Evolutionary conservation across 2,797 vertebrate species (phyloP).

Genomic region (Sebastes iracundus): DNA sequence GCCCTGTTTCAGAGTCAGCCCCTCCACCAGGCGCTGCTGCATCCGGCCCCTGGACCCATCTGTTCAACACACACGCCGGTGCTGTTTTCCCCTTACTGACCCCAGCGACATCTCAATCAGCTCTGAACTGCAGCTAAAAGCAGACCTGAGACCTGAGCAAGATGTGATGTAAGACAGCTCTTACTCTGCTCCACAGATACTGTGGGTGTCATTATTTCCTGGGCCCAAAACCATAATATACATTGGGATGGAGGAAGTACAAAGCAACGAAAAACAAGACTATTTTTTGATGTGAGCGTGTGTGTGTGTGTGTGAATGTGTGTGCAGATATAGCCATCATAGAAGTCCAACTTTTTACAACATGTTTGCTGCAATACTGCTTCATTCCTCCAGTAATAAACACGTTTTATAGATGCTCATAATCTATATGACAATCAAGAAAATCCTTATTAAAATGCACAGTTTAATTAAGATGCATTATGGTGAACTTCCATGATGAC

Average conservation of each 20-base stretch:
- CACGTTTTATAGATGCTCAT: not conserved
- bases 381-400: not conserved
- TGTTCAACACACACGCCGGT: conserved; percentile 89
- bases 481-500: conserved; percentile 34
- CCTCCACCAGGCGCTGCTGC: conserved; percentile 88
- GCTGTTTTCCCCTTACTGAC: conserved; percentile 93
- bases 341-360: conserved; percentile 3
- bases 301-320: conserved; percentile 70
- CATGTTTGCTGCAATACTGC: not conserved
- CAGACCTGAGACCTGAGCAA: conserved; percentile 15
- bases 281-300: conserved; percentile 64
- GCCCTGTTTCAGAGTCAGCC: conserved; percentile 88
- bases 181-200: not conserved
- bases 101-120: conserved; percentile 15
- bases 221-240: not conserved
- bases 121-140: conserved; percentile 8
- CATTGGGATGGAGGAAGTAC: not conserved
- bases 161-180: conserved; percentile 25
- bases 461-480: conserved; percentile 8
- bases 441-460: not conserved
- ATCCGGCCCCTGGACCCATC: conserved; percentile 88
- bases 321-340: conserved; percentile 52
- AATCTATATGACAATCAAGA: conserved; percentile 4
- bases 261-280: conserved; percentile 5
- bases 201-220: conserved; percentile 1